Percentiles rank a stretch among this genome's conserved stretches.
These are phyloP conservation scores for Egretta garzetta DNA, from an alignment of 2,113 vertebrate species.

Conservation along the genomic window DNA sequence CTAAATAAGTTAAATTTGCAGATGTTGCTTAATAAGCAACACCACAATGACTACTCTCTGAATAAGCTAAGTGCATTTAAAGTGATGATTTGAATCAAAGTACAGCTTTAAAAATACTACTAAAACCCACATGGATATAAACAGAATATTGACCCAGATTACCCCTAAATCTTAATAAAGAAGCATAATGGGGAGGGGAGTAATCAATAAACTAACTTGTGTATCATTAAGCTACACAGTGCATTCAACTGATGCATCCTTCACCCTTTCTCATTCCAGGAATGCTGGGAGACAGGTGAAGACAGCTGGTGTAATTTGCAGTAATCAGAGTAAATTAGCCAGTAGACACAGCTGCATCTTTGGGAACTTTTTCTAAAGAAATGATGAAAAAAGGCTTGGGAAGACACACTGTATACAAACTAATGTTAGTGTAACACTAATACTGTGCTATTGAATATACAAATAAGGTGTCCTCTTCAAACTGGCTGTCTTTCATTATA, in stretches of 20 bases:
- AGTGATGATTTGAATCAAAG: background rate
- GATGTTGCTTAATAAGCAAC: background rate
- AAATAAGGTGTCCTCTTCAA: background rate
- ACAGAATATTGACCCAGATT: background rate
- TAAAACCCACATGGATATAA: background rate
- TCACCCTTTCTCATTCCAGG: background rate
- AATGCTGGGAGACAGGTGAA: background rate
- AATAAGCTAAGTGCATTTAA: background rate
- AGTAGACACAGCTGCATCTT: background rate
- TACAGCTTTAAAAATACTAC: background rate
- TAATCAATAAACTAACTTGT: background rate
- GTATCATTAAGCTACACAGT: background rate
- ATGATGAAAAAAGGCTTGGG: background rate
- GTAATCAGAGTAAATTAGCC: background rate
- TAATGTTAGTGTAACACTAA: background rate
- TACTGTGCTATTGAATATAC: background rate
- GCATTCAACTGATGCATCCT: background rate
- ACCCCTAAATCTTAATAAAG: background rate
- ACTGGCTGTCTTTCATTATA: background rate
- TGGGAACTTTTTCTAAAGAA: background rate
- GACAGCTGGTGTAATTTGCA: background rate
- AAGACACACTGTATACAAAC: background rate
- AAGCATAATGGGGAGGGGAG: background rate
- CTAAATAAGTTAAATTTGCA: background rate
- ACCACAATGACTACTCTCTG: background rate